Conservation (phyloP, 2,888 invertebrate species). For the Mythimna vitellina region DNA sequence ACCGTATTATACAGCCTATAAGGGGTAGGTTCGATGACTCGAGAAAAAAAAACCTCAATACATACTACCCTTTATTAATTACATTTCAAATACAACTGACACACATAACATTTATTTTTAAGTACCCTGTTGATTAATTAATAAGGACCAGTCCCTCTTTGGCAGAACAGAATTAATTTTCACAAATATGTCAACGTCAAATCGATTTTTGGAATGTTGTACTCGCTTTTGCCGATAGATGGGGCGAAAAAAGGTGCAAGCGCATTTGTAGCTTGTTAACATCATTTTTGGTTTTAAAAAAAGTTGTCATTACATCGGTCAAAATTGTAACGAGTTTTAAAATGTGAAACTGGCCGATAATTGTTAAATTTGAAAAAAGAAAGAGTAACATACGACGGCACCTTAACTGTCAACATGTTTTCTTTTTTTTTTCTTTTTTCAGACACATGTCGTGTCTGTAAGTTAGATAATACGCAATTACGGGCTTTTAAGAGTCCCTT, state of each 20-base stretch:
- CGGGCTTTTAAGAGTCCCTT: constrained; percentile 66
- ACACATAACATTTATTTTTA: constrained; percentile 55
- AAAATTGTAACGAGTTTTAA: constrained; percentile 46
- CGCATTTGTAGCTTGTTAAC: constrained; percentile 32
- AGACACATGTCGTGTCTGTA: constrained; percentile 56
- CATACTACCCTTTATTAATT: constrained; percentile 68
- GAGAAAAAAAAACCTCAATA: constrained; percentile 54
- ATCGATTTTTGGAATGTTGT: constrained; percentile 53
- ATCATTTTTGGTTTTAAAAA: constrained; percentile 17
- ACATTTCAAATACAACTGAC: constrained; percentile 67
- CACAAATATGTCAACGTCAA: constrained; percentile 31
- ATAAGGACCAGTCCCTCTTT: constrained; percentile 39
- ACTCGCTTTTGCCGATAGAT: constrained; percentile 34
- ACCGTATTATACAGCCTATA: constrained; percentile 61
- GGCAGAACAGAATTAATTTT: constrained; percentile 30
- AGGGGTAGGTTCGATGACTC: constrained; percentile 66
- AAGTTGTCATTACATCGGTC: constrained; percentile 9
- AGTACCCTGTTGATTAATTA: constrained; percentile 61
- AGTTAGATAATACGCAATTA: constrained; percentile 71
- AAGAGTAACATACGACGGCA: constrained; percentile 13
- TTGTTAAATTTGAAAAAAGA: constrained; percentile 7
- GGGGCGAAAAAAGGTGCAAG: constrained; percentile 28
- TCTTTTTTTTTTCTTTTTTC: constrained; percentile 26
- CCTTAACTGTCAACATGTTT: constrained; percentile 51
- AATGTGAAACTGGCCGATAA: constrained; percentile 40